Base-by-base conservation (phyloP, 2,888 invertebrate genomes). In the Scaptomyza tumidula region DNA sequence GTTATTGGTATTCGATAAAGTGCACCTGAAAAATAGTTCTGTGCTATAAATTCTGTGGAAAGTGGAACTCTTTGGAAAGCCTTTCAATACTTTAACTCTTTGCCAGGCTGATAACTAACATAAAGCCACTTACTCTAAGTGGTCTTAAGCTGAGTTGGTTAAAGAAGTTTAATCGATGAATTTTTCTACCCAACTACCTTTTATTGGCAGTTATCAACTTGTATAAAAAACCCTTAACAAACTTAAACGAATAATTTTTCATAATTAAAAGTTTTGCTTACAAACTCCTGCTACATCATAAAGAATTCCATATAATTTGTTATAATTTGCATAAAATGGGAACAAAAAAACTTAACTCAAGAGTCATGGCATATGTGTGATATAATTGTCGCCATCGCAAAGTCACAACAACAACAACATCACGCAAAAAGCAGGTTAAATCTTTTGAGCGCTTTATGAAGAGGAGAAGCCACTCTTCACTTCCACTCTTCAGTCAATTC, bases 361-460 rank as follows among this genome's bases (percentile, higher is more conserved):
- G 50, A 27, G 63, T 54, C 60, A 54, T 19, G 44, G 74, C 75
- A 75, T 85, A 78, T 82, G 86, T 60, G 71, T 67, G 49, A 78
- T 83, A 61, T 66, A 71, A 78, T 78, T 72, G 71, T 63, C 53
- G 49, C 70, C 45, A 27, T 35, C 19, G 41, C 63, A 62, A 19
- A 52, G 43, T 6, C 31, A 54, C 44, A 50, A 64, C 33, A 19
- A 35, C 11, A 48, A 11, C 3, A 35, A n/a, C 19, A 50, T 24
- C 33, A 19, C 9, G 41, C n/a, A 16, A 10, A 14, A 46, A 11
- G 16, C 31, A 41, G 49, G 61, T 43, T 39, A 61, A 53, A 54
- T 24, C 59, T 66, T 83, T 78, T 68, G 71, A 71, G 60, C 59
- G 50, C 13, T 55, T 75, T 70, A 69, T 13, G 5, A 33, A 7